Percentiles rank a stretch among this genome's conserved stretches.
Conservation (phyloP, 2,113 vertebrate species). For the Rattus rattus region DNA sequence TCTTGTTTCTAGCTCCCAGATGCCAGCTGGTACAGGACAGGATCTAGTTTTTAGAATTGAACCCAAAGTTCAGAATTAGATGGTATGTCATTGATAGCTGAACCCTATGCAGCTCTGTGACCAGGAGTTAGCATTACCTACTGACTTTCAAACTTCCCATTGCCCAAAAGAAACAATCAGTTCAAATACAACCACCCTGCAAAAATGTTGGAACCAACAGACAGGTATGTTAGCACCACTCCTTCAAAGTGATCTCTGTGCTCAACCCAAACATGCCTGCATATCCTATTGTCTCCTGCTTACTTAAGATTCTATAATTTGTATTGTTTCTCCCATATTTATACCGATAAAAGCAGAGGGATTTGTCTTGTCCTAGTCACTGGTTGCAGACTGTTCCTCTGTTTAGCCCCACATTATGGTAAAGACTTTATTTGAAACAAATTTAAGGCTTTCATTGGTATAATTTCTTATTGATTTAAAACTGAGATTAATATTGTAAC, state of each 20-base stretch:
- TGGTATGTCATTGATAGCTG: not conserved
- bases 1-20: not conserved
- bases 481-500: no score
- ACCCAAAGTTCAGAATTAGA: not conserved
- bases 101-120: accelerated
- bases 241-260: not conserved
- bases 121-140: not conserved
- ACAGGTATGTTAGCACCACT: no score
- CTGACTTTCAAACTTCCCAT: not conserved
- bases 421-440: no score
- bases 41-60: not conserved
- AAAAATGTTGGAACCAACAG: not conserved
- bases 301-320: not conserved
- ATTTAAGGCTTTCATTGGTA: no score
- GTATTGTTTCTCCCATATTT: not conserved
- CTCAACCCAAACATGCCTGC: not conserved
- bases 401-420: not conserved
- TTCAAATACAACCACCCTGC: not conserved
- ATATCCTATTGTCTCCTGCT: not conserved
- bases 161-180: not conserved
- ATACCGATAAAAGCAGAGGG: not conserved
- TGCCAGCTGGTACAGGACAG: no score
- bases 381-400: no score
- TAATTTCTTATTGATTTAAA: no score
- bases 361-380: not conserved